Evolutionary conservation across 2,888 invertebrate genomes (phyloP).

Genomic region (Caenorhabditis uteleia): DNA sequence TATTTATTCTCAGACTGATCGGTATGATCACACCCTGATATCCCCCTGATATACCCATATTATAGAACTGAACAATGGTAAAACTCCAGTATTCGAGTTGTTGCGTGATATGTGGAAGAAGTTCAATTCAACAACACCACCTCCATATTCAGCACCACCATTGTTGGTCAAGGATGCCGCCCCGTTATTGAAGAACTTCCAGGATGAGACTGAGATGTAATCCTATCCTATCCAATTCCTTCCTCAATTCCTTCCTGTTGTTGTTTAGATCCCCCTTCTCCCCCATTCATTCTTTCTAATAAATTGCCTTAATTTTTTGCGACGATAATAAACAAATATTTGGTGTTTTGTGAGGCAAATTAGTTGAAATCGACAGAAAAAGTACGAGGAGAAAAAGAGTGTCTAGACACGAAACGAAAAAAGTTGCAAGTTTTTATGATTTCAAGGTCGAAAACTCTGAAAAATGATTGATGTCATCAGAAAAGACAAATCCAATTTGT

Average conservation of each 20-base stretch:
- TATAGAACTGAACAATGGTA: slow-evolving; percentile 29
- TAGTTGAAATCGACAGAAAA: background rate
- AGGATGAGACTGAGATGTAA: slow-evolving; percentile 38
- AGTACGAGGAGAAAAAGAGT: too few relatives aligned
- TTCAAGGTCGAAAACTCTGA: too few relatives aligned
- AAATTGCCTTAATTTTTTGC: too few relatives aligned
- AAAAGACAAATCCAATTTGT: too few relatives aligned
- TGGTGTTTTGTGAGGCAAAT: background rate
- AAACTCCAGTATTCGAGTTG: slow-evolving; percentile 33
- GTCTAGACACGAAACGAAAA: too few relatives aligned
- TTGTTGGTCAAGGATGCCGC: slow-evolving; percentile 33
- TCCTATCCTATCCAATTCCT: slow-evolving; percentile 3
- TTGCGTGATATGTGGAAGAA: slow-evolving; percentile 32
- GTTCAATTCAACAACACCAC: slow-evolving; percentile 33
- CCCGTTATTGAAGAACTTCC: slow-evolving; percentile 36
- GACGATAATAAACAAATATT: background rate
- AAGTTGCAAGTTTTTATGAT: too few relatives aligned
- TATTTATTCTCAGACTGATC: slow-evolving; percentile 62
- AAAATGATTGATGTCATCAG: too few relatives aligned
- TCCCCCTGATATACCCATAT: background rate
- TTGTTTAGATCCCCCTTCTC: slow-evolving; percentile 4
- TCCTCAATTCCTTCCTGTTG: slow-evolving; percentile 10
- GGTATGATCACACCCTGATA: slow-evolving; percentile 10
- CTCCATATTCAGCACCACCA: slow-evolving; percentile 39
- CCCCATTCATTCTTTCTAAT: too few relatives aligned